A percentile compares a stretch with the other conserved stretches of the same genome.
These are phyloP conservation scores for Lymantria dispar DNA, from an alignment of 2,888 invertebrate species.

Conservation along the genomic window DNA sequence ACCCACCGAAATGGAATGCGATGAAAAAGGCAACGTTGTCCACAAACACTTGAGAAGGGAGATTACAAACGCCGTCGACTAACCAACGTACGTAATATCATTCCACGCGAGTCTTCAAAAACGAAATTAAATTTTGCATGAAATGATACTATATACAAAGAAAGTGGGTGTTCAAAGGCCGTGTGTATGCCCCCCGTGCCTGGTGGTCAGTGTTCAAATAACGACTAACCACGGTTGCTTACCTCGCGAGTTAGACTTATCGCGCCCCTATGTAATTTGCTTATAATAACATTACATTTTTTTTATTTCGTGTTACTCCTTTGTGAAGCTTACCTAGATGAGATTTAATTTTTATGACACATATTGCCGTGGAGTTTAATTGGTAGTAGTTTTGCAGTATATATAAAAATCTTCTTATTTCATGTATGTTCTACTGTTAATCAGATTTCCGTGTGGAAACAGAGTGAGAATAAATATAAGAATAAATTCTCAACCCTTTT, in stretches of 20 bases:
- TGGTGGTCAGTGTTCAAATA: neutral
- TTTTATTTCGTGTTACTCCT: conserved; percentile 38
- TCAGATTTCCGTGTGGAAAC: no score
- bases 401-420: no score
- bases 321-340: conserved; percentile 38
- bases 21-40: conserved; percentile 80
- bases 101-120: conserved; percentile 81
- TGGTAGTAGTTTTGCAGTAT: no score
- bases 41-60: conserved; percentile 79
- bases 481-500: no score
- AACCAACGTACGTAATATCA: conserved; percentile 73
- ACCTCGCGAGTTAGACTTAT: conserved; percentile 48
- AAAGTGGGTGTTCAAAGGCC: conserved; percentile 76
- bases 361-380: conserved; percentile 22
- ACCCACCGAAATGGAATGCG: conserved; percentile 78
- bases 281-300: conserved; percentile 79
- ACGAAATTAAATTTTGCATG: conserved; percentile 83
- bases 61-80: conserved; percentile 73
- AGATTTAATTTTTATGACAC: conserved; percentile 49
- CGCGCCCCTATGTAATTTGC: conserved; percentile 68
- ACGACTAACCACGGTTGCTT: conserved; percentile 63
- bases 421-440: no score
- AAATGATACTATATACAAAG: conserved; percentile 81
- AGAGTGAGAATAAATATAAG: no score
- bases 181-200: conserved; percentile 55